phyloP scores from a whole-genome alignment of 2,888 invertebrate species.

The Poecilobothrus nobilitatus region DNA sequence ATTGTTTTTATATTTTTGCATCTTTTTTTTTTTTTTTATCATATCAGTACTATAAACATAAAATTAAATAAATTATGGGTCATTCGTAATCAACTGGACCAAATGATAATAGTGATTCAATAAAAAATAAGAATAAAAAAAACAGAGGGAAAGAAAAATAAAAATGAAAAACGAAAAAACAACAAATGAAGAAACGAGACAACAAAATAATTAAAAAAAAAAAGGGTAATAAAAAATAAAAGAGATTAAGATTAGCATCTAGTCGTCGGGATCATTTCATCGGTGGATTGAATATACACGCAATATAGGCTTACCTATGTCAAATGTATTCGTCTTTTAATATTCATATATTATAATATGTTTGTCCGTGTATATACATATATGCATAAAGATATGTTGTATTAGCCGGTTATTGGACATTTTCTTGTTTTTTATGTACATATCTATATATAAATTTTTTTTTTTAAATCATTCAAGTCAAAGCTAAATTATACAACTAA shows the following conservation, averaged over 20 bases:
- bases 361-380: neutral
- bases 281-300: too few relatives aligned
- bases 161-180: too few relatives aligned
- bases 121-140: neutral
- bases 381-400: neutral
- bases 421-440: too few relatives aligned
- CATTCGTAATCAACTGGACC: neutral
- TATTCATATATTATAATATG: too few relatives aligned
- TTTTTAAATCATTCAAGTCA: too few relatives aligned
- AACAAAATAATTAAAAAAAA: neutral
- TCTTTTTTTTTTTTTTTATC: neutral
- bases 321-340: too few relatives aligned
- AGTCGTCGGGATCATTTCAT: too few relatives aligned
- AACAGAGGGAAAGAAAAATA: neutral
- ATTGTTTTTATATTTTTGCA: too few relatives aligned
- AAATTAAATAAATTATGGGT: constrained; percentile 1
- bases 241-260: neutral
- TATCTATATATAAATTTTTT: too few relatives aligned
- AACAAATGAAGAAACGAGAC: neutral
- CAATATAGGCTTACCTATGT: too few relatives aligned
- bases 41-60: neutral
- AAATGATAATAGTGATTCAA: neutral
- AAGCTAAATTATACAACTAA: too few relatives aligned
- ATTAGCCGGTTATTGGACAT: neutral
- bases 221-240: neutral